phyloP scores from a whole-genome alignment of 2,113 vertebrate species.

The Pheucticus melanocephalus region DNA sequence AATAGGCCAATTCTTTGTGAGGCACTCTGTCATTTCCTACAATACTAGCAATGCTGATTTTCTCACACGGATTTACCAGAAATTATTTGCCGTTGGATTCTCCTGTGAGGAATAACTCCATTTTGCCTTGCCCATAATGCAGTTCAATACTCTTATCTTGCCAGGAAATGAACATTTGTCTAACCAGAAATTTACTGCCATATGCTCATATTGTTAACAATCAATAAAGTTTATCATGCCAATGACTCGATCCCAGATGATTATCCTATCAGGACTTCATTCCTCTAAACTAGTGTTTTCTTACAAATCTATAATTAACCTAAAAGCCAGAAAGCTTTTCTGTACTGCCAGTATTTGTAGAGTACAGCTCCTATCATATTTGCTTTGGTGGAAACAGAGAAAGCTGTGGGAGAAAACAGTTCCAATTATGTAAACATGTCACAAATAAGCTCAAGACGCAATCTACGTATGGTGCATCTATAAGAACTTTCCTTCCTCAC shows the following conservation, averaged over 20 bases:
- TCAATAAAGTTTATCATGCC: slow-evolving; percentile 38
- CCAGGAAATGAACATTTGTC: slow-evolving; percentile 17
- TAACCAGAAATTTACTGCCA: not conserved
- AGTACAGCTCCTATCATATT: not conserved
- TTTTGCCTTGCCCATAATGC: not conserved
- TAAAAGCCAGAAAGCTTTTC: slow-evolving; percentile 8
- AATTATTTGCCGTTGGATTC: not conserved
- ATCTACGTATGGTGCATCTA: not conserved
- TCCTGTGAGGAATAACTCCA: not conserved
- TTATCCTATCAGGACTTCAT: slow-evolving; percentile 26
- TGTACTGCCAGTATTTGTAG: not conserved
- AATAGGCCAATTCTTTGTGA: not conserved
- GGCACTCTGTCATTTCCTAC: not conserved
- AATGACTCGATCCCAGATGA: slow-evolving; percentile 2
- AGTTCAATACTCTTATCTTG: slow-evolving; percentile 7
- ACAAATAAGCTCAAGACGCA: not conserved
- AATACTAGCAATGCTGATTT: not conserved
- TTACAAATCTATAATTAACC: slow-evolving; percentile 18
- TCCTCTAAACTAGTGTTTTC: not conserved
- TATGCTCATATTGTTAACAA: slow-evolving; percentile 25
- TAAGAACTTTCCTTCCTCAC: not conserved
- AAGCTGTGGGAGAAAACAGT: not conserved
- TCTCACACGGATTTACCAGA: not conserved
- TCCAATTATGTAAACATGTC: not conserved
- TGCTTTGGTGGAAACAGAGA: not conserved